phyloP scores from a whole-genome alignment of 2,797 vertebrate genomes.

The Sorex maritimensis region DNA sequence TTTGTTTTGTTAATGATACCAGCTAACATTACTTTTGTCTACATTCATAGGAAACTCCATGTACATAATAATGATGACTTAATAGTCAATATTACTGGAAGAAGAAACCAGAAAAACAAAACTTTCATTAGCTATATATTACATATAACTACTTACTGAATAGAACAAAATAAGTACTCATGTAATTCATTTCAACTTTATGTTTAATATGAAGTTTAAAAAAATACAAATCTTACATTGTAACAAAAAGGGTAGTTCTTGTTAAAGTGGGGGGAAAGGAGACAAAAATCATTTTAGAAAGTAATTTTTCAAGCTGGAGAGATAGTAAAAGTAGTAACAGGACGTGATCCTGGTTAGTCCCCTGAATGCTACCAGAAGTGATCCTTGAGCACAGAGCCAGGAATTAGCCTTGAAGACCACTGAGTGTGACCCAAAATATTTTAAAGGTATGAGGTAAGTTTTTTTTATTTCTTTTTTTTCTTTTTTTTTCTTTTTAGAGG shows the following conservation, averaged over 20 bases:
- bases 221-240: conserved; percentile 45
- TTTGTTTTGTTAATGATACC: not conserved
- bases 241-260: not conserved
- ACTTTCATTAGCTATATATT: not conserved
- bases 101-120: not conserved
- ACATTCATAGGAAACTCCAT: not conserved
- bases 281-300: not conserved
- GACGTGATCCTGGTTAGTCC: no score
- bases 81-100: no score
- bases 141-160: not conserved
- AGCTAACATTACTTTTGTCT: not conserved
- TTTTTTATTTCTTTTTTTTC: no score
- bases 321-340: no score
- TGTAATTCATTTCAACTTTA: not conserved
- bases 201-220: not conserved
- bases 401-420: no score
- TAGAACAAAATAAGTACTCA: conserved; percentile 12
- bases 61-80: not conserved
- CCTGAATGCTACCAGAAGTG: no score
- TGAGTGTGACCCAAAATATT: not conserved
- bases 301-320: not conserved
- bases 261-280: not conserved
- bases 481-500: no score
- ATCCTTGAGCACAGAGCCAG: no score
- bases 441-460: not conserved